Evolutionary conservation across 2,888 invertebrate genomes (phyloP).

Genomic region (Amblyjoppa proteus): DNA sequence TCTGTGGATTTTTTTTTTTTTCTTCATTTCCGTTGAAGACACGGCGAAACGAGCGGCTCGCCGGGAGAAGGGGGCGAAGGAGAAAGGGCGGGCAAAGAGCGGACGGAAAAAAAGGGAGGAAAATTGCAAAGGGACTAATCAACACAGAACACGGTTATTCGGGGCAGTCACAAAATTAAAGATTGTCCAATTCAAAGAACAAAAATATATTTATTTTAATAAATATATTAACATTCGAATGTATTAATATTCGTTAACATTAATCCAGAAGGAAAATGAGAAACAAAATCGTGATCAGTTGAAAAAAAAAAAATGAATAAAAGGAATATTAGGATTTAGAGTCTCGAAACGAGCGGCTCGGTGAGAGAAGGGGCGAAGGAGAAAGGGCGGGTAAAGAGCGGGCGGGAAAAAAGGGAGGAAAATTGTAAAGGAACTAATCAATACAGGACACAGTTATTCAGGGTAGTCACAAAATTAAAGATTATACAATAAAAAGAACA

Average conservation of each 20-base stretch:
- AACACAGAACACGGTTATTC: neutral
- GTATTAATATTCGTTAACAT: too few relatives aligned
- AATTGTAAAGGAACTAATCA: neutral
- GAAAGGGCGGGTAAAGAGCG: too few relatives aligned
- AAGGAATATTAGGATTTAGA: too few relatives aligned
- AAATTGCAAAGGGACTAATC: neutral
- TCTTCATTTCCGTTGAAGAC: neutral
- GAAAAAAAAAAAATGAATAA: too few relatives aligned
- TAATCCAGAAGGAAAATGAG: too few relatives aligned
- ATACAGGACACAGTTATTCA: neutral
- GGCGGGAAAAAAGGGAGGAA: neutral
- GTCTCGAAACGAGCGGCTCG: neutral
- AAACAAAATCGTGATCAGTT: too few relatives aligned
- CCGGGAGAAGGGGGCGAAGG: neutral
- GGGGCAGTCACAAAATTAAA: neutral
- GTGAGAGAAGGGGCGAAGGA: neutral
- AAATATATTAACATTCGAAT: too few relatives aligned
- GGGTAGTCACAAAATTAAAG: neutral
- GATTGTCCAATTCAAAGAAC: too few relatives aligned
- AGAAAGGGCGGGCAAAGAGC: neutral
- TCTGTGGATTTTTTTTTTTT: neutral
- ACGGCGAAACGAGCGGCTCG: neutral
- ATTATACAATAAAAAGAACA: too few relatives aligned
- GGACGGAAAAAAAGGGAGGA: neutral
- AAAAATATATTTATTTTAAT: too few relatives aligned